These are phyloP conservation scores for Buceros bicornis DNA, from an alignment of 2,797 vertebrate genomes.

Conservation along the genomic window DNA sequence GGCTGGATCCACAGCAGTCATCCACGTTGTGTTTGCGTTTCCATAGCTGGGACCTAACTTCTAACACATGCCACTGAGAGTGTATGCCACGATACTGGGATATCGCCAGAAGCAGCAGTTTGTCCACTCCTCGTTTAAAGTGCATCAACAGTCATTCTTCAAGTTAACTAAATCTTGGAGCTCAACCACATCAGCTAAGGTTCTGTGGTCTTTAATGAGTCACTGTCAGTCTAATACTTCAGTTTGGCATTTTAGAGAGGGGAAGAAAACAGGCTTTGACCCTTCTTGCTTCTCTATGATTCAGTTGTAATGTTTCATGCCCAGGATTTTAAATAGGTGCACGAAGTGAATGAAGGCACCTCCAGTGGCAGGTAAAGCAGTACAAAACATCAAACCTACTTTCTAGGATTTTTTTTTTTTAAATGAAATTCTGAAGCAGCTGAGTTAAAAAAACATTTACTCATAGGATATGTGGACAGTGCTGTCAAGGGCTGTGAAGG, in stretches of 20 bases:
- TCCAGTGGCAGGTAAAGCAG: background rate
- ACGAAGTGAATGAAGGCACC: background rate
- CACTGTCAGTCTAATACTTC: background rate
- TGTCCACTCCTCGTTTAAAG: background rate
- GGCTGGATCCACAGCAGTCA: background rate
- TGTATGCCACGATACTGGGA: background rate
- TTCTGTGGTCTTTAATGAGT: background rate
- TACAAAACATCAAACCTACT: background rate
- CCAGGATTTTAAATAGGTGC: background rate
- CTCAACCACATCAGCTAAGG: background rate
- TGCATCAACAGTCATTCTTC: background rate
- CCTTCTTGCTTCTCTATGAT: background rate
- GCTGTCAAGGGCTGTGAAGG: background rate
- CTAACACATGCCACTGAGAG: background rate
- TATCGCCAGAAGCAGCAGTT: background rate
- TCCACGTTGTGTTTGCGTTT: background rate
- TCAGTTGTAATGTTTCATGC: background rate
- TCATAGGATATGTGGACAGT: background rate
- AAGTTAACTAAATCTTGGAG: background rate
- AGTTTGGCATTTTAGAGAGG: background rate
- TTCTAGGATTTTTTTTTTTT: background rate
- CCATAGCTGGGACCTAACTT: background rate
- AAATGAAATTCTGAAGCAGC: background rate
- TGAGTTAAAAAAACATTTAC: background rate
- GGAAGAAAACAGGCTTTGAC: background rate